Evolutionary conservation across 2,797 vertebrate species (phyloP).

Genomic region (Spatula clypeata): DNA sequence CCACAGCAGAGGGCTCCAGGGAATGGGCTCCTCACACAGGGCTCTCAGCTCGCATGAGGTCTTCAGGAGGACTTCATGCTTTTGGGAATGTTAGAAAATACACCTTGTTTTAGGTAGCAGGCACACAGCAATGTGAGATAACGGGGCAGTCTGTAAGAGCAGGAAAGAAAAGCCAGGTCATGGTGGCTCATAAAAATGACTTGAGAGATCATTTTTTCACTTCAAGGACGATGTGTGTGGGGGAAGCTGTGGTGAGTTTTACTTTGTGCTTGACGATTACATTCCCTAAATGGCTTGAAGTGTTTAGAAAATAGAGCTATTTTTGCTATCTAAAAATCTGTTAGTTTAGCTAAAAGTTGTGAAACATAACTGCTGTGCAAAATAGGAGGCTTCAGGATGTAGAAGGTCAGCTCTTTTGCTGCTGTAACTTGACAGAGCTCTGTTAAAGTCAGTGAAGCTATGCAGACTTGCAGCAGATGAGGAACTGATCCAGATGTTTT

Average conservation of each 20-base stretch:
- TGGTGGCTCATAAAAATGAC: background rate
- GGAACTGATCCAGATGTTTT: background rate
- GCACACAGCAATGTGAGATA: background rate
- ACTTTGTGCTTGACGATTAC: background rate
- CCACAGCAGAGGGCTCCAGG: background rate
- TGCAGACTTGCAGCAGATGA: background rate
- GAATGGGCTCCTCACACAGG: rapidly evolving
- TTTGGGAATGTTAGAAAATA: background rate
- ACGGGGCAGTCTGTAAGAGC: background rate
- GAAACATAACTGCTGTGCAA: background rate
- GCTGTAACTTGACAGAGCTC: background rate
- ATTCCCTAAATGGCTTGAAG: background rate
- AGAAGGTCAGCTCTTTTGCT: background rate
- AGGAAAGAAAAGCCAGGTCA: background rate
- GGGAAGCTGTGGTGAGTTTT: rapidly evolving
- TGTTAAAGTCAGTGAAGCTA: background rate
- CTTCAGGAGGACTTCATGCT: background rate
- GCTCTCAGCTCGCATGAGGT: rapidly evolving
- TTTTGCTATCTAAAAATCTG: background rate
- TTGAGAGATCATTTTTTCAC: background rate
- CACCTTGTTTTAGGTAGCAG: background rate
- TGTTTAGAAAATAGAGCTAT: background rate
- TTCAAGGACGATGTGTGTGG: background rate
- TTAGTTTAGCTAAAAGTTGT: background rate
- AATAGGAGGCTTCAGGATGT: background rate